Evolutionary conservation across 2,888 invertebrate species (phyloP).

Genomic region (Phrixothrix hirtus): DNA sequence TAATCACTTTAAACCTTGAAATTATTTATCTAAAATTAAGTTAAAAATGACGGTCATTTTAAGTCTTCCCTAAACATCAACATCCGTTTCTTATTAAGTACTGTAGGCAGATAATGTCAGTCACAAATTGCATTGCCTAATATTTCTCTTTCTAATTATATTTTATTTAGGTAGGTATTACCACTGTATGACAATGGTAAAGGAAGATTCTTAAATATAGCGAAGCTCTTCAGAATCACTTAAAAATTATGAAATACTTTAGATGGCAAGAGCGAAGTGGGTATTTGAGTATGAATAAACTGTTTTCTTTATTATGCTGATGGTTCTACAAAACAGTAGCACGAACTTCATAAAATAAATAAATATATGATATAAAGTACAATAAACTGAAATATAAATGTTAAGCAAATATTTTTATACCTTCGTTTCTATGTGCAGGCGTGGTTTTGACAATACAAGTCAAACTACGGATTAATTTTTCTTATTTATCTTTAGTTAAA

Average conservation of each 20-base stretch:
- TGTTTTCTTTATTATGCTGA: slow-evolving; percentile 24
- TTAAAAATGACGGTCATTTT: slow-evolving; percentile 14
- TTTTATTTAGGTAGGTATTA: slow-evolving; percentile 6
- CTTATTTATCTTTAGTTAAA: slow-evolving; percentile 18
- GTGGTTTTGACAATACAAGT: slow-evolving; percentile 32
- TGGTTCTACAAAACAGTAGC: slow-evolving; percentile 28
- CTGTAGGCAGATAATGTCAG: slow-evolving; percentile 3
- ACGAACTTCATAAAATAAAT: slow-evolving; percentile 22
- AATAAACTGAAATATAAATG: slow-evolving; percentile 30
- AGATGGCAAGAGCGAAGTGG: slow-evolving; percentile 9
- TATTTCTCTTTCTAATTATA: slow-evolving; percentile 14
- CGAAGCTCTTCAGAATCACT: slow-evolving; percentile 8
- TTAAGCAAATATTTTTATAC: slow-evolving; percentile 31
- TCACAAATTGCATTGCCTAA: slow-evolving; percentile 5
- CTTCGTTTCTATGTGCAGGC: slow-evolving; percentile 27
- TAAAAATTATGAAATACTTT: slow-evolving; percentile 12
- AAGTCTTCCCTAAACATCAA: slow-evolving; percentile 13
- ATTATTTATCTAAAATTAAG: slow-evolving; percentile 24
- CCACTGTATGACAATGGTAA: slow-evolving; percentile 6
- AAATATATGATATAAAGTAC: slow-evolving; percentile 21
- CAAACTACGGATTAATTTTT: slow-evolving; percentile 25
- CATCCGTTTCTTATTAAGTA: slow-evolving; percentile 22
- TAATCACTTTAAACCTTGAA: slow-evolving; percentile 24
- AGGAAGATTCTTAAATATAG: slow-evolving; percentile 3
- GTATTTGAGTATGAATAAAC: slow-evolving; percentile 24